phyloP scores from a whole-genome alignment of 2,888 invertebrate species.

The Pristionchus entomophagus region DNA sequence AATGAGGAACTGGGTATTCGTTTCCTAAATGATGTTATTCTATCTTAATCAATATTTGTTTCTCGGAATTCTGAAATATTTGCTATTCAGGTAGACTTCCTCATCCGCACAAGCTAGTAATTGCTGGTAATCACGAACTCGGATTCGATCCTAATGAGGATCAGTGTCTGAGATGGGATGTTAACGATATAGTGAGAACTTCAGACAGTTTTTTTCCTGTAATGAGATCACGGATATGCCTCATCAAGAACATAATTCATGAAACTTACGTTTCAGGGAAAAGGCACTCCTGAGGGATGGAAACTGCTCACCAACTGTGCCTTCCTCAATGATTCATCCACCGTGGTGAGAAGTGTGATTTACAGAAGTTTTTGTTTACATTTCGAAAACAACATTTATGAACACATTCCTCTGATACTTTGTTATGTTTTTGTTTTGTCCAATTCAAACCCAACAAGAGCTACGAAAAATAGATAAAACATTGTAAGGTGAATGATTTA shows the following conservation, averaged over 20 bases:
- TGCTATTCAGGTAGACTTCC: slow-evolving; percentile 82
- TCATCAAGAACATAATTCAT: no score
- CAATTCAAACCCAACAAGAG: no score
- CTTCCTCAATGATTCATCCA: slow-evolving; percentile 84
- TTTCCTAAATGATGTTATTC: no score
- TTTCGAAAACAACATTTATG: no score
- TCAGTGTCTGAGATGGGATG: slow-evolving; percentile 50
- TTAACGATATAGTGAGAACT: slow-evolving; percentile 19
- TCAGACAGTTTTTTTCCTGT: no score
- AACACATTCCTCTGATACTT: no score
- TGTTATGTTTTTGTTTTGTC: no score
- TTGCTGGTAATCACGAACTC: slow-evolving; percentile 90
- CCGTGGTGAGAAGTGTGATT: slow-evolving; percentile 76
- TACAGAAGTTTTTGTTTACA: no score
- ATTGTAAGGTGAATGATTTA: no score
- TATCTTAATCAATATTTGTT: background rate
- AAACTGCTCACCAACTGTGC: slow-evolving; percentile 84
- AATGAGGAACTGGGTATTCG: slow-evolving; percentile 58
- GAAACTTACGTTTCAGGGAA: background rate
- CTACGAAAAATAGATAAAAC: background rate
- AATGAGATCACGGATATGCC: no score
- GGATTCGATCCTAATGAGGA: slow-evolving; percentile 83
- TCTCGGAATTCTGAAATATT: no score
- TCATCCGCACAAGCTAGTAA: slow-evolving; percentile 87
- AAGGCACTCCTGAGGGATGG: slow-evolving; percentile 65